Evolutionary conservation across 2,113 vertebrate species (phyloP).

Genomic region (Rhagologus leucostigma): DNA sequence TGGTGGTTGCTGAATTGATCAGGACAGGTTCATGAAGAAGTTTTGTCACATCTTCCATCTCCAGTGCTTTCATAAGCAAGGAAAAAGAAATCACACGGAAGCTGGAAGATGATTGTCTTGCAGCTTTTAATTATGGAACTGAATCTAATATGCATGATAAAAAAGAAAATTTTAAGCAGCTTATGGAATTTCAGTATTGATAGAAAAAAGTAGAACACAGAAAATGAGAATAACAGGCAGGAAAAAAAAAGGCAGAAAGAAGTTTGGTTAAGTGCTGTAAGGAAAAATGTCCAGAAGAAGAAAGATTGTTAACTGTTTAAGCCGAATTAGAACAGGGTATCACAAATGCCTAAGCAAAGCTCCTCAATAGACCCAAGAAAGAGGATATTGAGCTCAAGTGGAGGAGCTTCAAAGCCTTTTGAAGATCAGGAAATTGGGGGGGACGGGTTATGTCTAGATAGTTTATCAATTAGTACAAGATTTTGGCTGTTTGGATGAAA

Average conservation of each 20-base stretch:
- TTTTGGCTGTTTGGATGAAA: not conserved
- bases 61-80: not conserved
- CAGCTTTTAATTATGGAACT: not conserved
- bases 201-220: not conserved
- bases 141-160: not conserved
- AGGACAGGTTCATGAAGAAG: not conserved
- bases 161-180: not conserved
- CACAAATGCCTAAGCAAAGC: not conserved
- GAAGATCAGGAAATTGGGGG: fast-evolving
- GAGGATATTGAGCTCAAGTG: not conserved
- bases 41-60: not conserved
- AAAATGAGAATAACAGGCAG: not conserved
- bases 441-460: not conserved
- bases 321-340: not conserved
- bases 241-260: not conserved
- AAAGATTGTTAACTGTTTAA: not conserved
- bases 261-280: not conserved
- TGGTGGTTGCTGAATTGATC: not conserved
- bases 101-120: not conserved
- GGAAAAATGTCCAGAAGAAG: not conserved
- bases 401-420: not conserved
- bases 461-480: not conserved
- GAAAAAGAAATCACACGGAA: not conserved
- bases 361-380: not conserved
- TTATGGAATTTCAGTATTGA: not conserved